Conservation (phyloP, 2,113 vertebrate genomes). For the Bostrychus sinensis region DNA sequence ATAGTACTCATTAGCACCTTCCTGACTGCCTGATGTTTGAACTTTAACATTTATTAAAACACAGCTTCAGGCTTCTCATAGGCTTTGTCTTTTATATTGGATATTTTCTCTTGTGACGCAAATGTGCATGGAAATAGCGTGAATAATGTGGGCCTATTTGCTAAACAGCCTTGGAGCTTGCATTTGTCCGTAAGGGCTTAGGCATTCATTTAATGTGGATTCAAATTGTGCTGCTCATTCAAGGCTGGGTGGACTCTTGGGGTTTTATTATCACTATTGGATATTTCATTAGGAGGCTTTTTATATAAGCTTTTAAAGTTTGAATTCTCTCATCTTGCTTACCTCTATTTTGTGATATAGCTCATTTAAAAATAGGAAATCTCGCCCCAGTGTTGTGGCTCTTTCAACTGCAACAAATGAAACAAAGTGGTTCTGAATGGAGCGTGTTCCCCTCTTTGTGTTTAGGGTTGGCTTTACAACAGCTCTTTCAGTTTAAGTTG, state of each 20-base stretch:
- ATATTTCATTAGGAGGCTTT: conserved; percentile 51
- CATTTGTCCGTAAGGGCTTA: conserved; percentile 27
- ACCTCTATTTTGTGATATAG: conserved; percentile 19
- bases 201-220: conserved; percentile 41
- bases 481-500: conserved; percentile 62
- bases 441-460: conserved; percentile 19
- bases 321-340: conserved; percentile 26
- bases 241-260: conserved; percentile 1
- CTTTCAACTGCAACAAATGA: conserved; percentile 59
- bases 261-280: conserved; percentile 39
- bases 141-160: conserved; percentile 56
- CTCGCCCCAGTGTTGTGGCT: conserved; percentile 42
- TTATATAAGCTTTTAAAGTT: conserved; percentile 51
- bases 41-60: conserved; percentile 35
- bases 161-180: conserved; percentile 40
- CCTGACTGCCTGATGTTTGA: conserved; percentile 18
- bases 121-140: conserved; percentile 58
- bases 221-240: conserved; percentile 27
- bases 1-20: conserved; percentile 29
- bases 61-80: conserved; percentile 10
- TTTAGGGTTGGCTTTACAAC: conserved; percentile 30
- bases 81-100: conserved; percentile 8
- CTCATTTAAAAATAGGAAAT: conserved; percentile 20
- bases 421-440: conserved; percentile 38
- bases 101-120: conserved; percentile 33